Evolutionary conservation across 2,888 invertebrate genomes (phyloP), one percentile per base, ranked within the genome.

Genomic region (Aspidiotus destructor): DNA sequence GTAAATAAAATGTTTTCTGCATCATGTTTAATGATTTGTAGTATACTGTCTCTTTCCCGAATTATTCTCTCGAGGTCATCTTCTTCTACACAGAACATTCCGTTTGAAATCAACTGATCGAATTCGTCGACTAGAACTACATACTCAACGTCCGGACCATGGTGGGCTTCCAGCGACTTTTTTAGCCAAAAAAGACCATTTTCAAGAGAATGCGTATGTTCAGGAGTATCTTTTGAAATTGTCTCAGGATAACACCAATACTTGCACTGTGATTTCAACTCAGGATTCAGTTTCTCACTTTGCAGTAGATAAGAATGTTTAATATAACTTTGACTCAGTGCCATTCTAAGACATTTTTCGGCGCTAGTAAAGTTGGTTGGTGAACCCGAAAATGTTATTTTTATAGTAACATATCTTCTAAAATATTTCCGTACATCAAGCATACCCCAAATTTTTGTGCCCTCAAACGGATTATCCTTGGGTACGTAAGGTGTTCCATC

Each of bases 11-110:
- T 55, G 16, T 55, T 16, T 16, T 55, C 16, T 8, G 55, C 55
- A n/a, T 55, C n/a, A 15, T 55, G 55, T 16, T 55, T 55, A 15
- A 55, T 55, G 13, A 55, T 55, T 55, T 55, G 9, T n/a, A 55
- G n/a, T 13, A 55, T 55, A n/a, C 10, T 10, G 15, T 55, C 55
- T 16, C 55, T 11, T 8, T 8, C 15, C 15, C 15, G 9, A 10
- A 44, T 15, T 10, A 55, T 55, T 55, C 8, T n/a, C n/a, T 55
- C 55, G 13, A 55, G 16, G 8, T 55, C 55, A n/a, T 8, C 16
- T 55, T 55, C 55, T 10, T 55, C 15, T 8, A 55, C 11, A 55
- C 55, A 55, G 15, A 55, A 55, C 55, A 55, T 55, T 13, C 11
- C 9, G 16, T 55, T 55, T 55, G 55, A 55, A 11, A 55, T 16